phyloP scores from a whole-genome alignment of 2,113 vertebrate genomes.

The Melanerpes formicivorus region DNA sequence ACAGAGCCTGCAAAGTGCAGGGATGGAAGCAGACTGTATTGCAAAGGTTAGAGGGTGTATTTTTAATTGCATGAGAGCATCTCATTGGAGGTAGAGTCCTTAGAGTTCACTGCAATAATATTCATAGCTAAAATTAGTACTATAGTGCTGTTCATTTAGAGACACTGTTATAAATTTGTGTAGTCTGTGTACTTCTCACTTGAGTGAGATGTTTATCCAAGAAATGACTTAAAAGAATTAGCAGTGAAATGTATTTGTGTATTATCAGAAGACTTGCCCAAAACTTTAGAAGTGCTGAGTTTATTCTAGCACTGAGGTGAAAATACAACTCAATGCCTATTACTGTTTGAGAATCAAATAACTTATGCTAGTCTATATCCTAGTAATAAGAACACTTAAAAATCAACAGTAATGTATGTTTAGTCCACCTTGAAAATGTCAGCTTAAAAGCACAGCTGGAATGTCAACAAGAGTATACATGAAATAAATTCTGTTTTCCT shows the following conservation, averaged over 20 bases:
- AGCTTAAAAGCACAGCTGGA: constrained; percentile 2
- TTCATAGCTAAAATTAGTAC: constrained; percentile 40
- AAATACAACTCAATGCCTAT: neutral
- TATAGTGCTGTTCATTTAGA: constrained; percentile 3
- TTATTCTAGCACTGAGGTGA: neutral
- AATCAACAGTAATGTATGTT: constrained; percentile 8
- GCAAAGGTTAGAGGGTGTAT: constrained; percentile 1
- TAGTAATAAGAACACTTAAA: neutral
- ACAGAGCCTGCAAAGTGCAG: neutral
- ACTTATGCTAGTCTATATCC: neutral
- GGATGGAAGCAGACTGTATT: constrained; percentile 2
- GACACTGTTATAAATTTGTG: neutral
- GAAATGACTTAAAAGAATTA: neutral
- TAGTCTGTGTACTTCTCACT: neutral
- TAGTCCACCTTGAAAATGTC: constrained; percentile 43
- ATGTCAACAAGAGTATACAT: constrained; percentile 33
- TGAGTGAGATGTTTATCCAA: neutral
- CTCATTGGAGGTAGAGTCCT: neutral
- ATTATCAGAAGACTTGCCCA: neutral
- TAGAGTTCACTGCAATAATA: neutral
- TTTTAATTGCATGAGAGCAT: constrained; percentile 1
- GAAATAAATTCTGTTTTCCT: neutral
- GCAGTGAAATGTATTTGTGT: neutral
- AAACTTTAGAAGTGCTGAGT: neutral
- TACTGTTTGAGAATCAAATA: neutral